Base-by-base conservation (phyloP, 2,888 invertebrate species). In the Piscicola geometra region DNA sequence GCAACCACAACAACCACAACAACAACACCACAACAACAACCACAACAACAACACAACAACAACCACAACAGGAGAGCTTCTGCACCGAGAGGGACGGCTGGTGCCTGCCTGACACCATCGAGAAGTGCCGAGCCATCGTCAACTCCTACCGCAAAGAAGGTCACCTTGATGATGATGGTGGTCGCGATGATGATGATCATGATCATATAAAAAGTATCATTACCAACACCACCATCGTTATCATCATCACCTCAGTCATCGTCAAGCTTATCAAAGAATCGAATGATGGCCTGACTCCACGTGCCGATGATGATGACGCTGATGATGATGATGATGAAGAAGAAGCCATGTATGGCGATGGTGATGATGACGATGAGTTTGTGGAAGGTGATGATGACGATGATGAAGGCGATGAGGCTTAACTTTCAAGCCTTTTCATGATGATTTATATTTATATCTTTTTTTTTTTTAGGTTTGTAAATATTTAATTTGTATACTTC, bases 81-180 rank as follows among this genome's bases (percentile, higher is more conserved):
- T 85, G 84, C 78, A 81, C 81, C 36, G 84, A 84, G 77, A 81
- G 79, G 36, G 83, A 84, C 79, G 85, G 85, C 18, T 85, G 84
- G 84, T 83, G 82, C 77, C 79, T 81, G 15, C 78, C 79, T 21
- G 82, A 82, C 25, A 81, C 82, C 66, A 80, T 80, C 41, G 81
- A 83, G 50, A 78, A 81, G 36, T 82, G 81, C 75, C 79, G 85
- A 1, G 81, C 68, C 28, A 78, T 80, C 33, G 33, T 80, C 25
- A 75, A 64, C 36, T 73, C 73, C 15, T 73, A 73, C 73, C 47
- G 64, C 28, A 35, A 73, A n/a, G 64, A 64, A 36, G 33, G 73
- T 73, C 18, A 35, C n/a, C 0, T 28, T 67, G 15, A 30, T 25
- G 15, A 15, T 28, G 68, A 5, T 15, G 12, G 35, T 67, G 35